Evolutionary conservation across 2,888 invertebrate genomes (phyloP).

Genomic region (Amphipoea oculea): DNA sequence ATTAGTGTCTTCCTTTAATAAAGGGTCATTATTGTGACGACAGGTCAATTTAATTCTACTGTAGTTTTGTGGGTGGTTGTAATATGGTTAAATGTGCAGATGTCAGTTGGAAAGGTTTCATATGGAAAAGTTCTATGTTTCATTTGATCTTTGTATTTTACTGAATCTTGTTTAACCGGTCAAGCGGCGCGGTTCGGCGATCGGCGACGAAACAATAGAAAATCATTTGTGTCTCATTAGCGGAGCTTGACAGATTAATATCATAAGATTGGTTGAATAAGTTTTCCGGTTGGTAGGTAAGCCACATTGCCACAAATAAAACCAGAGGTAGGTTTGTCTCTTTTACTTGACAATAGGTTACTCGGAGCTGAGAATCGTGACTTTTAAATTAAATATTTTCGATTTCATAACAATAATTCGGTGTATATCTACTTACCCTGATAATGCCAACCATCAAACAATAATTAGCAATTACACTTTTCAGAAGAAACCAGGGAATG

Average conservation of each 20-base stretch:
- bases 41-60: conserved; percentile 46
- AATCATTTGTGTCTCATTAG: too few relatives aligned
- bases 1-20: conserved; percentile 31
- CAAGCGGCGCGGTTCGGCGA: too few relatives aligned
- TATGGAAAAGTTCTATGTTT: background rate
- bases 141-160: background rate
- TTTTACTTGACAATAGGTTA: background rate
- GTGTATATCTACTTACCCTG: background rate
- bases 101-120: background rate
- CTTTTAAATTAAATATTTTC: background rate
- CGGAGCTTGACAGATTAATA: background rate
- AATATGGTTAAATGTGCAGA: conserved; percentile 1
- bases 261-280: background rate
- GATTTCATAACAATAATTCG: background rate
- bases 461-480: background rate
- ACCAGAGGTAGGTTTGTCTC: too few relatives aligned
- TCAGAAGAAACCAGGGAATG: background rate
- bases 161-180: background rate
- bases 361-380: too few relatives aligned
- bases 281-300: background rate
- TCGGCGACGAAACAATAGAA: too few relatives aligned
- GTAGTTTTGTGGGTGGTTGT: conserved; percentile 12
- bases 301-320: background rate
- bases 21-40: conserved; percentile 29
- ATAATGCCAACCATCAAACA: background rate